Evolutionary conservation across 2,888 invertebrate species (phyloP), one percentile per base, ranked within the genome.

Genomic region (Prenolepis imparis): DNA sequence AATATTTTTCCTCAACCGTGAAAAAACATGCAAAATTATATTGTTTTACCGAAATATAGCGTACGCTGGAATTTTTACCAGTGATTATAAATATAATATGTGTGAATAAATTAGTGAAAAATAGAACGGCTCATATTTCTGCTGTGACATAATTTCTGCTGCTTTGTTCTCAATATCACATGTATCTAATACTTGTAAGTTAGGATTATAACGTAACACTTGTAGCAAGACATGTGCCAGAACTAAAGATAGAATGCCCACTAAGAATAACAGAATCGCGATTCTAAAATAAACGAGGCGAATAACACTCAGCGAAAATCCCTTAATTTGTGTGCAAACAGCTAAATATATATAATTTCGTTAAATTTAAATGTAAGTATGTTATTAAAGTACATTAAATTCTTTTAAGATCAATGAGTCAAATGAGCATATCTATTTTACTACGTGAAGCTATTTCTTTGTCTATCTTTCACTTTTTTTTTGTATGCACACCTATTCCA

Each of bases 231-330:
- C 81, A 81, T 36, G 82, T 82, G 86, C 83, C 85, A 66, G 63
- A 77, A 84, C 74, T 84, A 87, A 88, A 88, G 80, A 87, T 90
- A 90, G 90, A 89, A 70, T 73, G 68, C 73, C 15, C 59, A 57
- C 87, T 84, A 90, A 90, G 85, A 89, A 90, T 90, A 90, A 80
- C 90, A 48, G 82, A 89, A 87, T 90, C 28, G 87, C 90, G 67
- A 72, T 70, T 66, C 83, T 39, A 68, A 86, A 89, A 90, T 90
- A 90, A 67, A 61, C 59, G 73, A 64, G 59, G 73, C 74, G 84
- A 84, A 84, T 83, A 89, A 86, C 89, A 87, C 80, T 80, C 80
- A 32, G 80, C 63, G 81, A 66, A 82, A 80, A 88, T 83, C 78
- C 55, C 77, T 64, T 59, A 81, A 52, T 52, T 52, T 52, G 11